Evolutionary conservation across 2,797 vertebrate species (phyloP), one percentile per base, ranked within the genome.

Genomic region (Amniataba percoides): DNA sequence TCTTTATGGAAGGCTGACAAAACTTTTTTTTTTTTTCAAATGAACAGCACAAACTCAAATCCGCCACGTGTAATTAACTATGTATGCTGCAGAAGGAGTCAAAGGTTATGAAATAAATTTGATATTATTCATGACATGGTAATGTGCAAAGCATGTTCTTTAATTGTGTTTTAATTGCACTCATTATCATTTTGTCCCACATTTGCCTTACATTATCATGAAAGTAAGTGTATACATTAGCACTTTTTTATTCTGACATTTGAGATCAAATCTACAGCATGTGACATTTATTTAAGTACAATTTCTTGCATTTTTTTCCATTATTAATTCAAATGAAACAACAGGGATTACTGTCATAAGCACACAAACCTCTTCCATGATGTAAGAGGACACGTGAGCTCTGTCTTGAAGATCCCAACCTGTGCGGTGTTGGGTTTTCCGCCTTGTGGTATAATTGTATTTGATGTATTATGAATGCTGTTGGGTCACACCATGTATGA

Each of bases 381-480:
- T 59, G 67, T 63, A 59, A 69, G 53, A 57, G 6, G 72, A 71
- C 18, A 23, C 2, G 0, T 42, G 0, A 23, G 18, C 27, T 64
- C 31, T 43, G 10, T 48, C 15, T 23, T 61, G 23, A 69, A 49
- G 56, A 53, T 51, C n/a, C 63, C 42, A 43, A 31, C 46, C 11
- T 56, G 8, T 2, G 3, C 0, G 21, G 51, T 74, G 51, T 76
- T 68, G 42, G 55, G 34, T 71, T 63, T 52, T 39, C 42, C 31
- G 12, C 3, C 56, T 52, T 43, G 40, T 23, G 19, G 59, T 72
- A 25, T 72, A 63, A 40, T 60, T 67, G n/a, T 18, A 66, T 55
- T 19, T 42, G 1, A 55, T 83, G 53, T 43, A 84, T 82, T 74
- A 87, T 82, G 43, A 14, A 81, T 76, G 71, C 21, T n/a, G 8